Evolutionary conservation across 2,113 vertebrate genomes (phyloP).

Genomic region (Nicator chloris): DNA sequence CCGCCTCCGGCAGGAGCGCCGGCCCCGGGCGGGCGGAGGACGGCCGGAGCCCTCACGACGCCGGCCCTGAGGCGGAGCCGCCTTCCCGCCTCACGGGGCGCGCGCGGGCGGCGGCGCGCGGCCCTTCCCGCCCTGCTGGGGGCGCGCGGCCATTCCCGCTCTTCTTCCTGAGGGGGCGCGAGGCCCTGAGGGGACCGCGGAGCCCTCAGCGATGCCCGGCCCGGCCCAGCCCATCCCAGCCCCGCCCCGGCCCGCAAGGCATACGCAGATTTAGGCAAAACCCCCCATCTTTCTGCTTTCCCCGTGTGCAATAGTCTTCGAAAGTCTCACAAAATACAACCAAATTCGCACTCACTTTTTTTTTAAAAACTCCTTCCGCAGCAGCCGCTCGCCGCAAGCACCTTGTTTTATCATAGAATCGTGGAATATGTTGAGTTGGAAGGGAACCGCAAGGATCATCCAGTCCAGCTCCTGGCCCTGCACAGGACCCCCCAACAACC

Average conservation of each 20-base stretch:
- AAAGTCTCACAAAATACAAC: neutral
- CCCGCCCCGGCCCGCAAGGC: rapidly evolving
- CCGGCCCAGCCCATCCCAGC: rapidly evolving
- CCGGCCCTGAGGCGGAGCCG: neutral
- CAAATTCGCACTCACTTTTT: neutral
- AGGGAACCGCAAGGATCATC: neutral
- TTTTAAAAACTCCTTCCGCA: neutral
- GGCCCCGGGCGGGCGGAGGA: neutral
- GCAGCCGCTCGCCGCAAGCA: neutral
- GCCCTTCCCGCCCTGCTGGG: neutral
- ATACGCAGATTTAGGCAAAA: rapidly evolving
- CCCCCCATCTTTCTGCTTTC: rapidly evolving
- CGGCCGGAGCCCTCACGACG: neutral
- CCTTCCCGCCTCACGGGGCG: neutral
- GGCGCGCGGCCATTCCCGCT: neutral
- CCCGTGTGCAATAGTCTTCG: rapidly evolving
- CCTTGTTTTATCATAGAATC: neutral
- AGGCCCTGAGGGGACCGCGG: neutral
- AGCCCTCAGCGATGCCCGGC: neutral
- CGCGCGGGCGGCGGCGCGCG: neutral
- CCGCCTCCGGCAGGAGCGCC: neutral
- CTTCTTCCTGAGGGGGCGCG: neutral
- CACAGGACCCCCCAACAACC: neutral
- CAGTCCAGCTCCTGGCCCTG: neutral
- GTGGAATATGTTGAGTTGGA: neutral